phyloP scores from a whole-genome alignment of 2,888 invertebrate genomes.

The Drosophila infuscata region DNA sequence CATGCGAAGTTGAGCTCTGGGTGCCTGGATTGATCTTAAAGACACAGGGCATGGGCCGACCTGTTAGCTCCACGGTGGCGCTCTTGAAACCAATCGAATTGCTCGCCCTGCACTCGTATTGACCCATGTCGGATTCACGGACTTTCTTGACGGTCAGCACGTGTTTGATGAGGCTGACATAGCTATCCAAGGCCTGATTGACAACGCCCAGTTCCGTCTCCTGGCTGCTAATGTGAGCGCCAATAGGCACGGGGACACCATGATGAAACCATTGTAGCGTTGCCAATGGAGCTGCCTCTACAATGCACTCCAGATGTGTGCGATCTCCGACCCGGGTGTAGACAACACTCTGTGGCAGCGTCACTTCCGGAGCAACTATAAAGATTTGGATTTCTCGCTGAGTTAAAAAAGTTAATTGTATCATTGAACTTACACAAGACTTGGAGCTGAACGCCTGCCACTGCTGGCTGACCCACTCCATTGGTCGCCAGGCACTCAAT shows the following conservation, averaged over 20 bases:
- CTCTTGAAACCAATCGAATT: constrained; percentile 91
- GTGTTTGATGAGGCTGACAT: constrained; percentile 87
- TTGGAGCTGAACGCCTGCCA: constrained; percentile 88
- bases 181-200: constrained; percentile 85
- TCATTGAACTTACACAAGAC: constrained; percentile 88
- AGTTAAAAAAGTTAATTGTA: neutral
- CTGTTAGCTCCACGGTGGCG: constrained; percentile 90
- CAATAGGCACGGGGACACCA: constrained; percentile 86
- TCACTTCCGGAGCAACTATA: constrained; percentile 91
- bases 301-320: constrained; percentile 89
- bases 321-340: constrained; percentile 91
- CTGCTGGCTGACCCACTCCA: constrained; percentile 90
- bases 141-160: constrained; percentile 90
- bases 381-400: neutral
- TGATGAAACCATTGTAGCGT: constrained; percentile 89
- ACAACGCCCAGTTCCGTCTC: constrained; percentile 83
- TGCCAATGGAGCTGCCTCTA: constrained; percentile 90
- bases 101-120: constrained; percentile 91
- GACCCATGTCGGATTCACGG: constrained; percentile 89
- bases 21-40: constrained; percentile 83
- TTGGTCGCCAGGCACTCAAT: constrained; percentile 91
- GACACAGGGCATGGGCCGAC: constrained; percentile 83
- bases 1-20: constrained; percentile 87
- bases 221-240: constrained; percentile 83
- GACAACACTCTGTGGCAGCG: constrained; percentile 88